Evolutionary conservation across 2,888 invertebrate species (phyloP), one percentile per base, ranked within the genome.

Genomic region (Ferdinandea cuprea): DNA sequence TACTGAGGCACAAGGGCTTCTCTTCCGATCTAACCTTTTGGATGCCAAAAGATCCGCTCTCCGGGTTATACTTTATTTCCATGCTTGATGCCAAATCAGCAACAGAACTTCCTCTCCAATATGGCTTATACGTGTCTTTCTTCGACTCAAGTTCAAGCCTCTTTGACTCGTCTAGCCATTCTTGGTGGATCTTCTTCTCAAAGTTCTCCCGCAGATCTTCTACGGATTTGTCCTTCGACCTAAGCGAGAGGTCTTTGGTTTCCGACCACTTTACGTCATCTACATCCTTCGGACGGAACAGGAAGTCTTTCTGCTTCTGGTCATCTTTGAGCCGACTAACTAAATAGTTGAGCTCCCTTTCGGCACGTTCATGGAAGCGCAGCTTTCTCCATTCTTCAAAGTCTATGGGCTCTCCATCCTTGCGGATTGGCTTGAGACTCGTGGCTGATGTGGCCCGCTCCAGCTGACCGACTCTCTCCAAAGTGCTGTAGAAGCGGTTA

Each of bases 341-440:
- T 8, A 98, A 91, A 85, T 93, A 92, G 85, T 95, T 94, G 73
- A 98, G 91, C 90, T 98, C 98, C 86, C 94, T 93, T 89, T 97
- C 96, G 0, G 96, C 96, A 85, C 94, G 93, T 90, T 96, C 96
- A 85, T 95, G 94, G 5, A 93, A 93, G 65, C 97, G 92, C 19
- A 97, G 93, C 89, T 94, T 94, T 88, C 94, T 95, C 97, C 97
- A 97, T 72, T 96, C 93, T 85, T 97, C 97, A 88, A 95, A 97
- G 91, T 97, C 96, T 79, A 97, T 94, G 8, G 96, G 94, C 89
- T 96, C 96, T 86, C 95, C 95, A 87, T 95, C 95, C 89, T 93
- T 94, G 86, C 93, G 92, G 86, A 96, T 92, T 0, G 95, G 95
- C 58, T 94, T 93, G 56, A 96, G 91, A 87, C 95, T 94, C 48